Percentiles rank a stretch among this genome's conserved stretches.
phyloP scores from a whole-genome alignment of 2,113 vertebrate species.

The Corydoras sp. region DNA sequence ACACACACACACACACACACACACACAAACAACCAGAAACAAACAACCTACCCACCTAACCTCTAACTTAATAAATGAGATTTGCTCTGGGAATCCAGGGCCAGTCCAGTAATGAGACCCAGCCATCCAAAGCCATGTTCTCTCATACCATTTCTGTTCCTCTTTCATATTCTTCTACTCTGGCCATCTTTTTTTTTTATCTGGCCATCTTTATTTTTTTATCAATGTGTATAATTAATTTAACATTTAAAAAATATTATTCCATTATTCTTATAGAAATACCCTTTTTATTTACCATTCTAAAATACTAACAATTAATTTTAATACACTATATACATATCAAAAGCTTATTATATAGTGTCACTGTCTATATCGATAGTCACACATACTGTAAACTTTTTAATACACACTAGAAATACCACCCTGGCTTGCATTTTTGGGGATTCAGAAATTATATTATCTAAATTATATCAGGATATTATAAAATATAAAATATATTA shows the following conservation, averaged over 20 bases:
- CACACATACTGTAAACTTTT: too few species aligned
- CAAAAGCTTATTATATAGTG: too few species aligned
- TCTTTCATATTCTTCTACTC: slow-evolving; percentile 2
- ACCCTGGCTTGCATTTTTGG: too few species aligned
- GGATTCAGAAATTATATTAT: too few species aligned
- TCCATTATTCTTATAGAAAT: too few species aligned
- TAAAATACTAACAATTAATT: too few species aligned
- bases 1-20: neutral
- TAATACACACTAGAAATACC: too few species aligned
- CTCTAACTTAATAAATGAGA: slow-evolving; percentile 46
- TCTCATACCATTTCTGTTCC: slow-evolving; percentile 14
- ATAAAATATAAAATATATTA: too few species aligned
- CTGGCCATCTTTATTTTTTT: neutral
- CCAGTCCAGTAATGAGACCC: slow-evolving; percentile 38
- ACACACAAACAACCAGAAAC: neutral
- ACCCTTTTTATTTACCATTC: too few species aligned
- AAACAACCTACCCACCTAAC: neutral
- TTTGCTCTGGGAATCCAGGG: slow-evolving; percentile 44
- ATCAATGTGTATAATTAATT: neutral
- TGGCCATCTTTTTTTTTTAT: neutral
- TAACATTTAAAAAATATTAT: neutral
- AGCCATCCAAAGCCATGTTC: slow-evolving; percentile 34
- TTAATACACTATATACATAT: too few species aligned
- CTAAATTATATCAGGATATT: too few species aligned
- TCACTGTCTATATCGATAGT: too few species aligned